Evolutionary conservation across 1,140 invertebrate genomes (phyloP), one percentile per base, ranked within the genome.

Genomic region (Achroia grisella): DNA sequence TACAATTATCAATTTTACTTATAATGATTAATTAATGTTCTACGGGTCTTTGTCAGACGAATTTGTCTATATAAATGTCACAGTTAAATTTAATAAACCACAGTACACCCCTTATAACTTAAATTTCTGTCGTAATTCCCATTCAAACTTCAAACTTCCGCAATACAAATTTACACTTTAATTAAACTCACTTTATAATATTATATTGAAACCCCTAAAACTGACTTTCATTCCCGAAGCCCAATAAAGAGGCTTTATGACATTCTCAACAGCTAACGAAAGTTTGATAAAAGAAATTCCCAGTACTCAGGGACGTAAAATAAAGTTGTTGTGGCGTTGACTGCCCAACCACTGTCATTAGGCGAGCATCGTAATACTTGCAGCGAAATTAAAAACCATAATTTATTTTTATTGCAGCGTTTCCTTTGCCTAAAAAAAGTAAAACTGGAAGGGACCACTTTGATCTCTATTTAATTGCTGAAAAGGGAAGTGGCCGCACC

Each of bases 361-460:
- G 43, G 44, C 42, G 45, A 53, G 43, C 44, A 39, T 43, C 35
- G 41, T 52, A 23, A 23, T 53, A 48, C 55, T 51, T 34, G 39
- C 50, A 48, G 12, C 50, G 56, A 65, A 71, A 72, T 75, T 72
- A 75, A 75, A 75, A 75, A 66, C 62, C 63, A 70, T 72, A 72
- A 72, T 68, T 71, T 72, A 72, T 68, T 64, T 71, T 67, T 71
- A 75, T 68, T 61, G 56, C 56, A 43, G 56, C 39, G 47, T 59
- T 61, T 54, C 57, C 58, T 49, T 30, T 43, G 28, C 36, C 30
- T 32, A 13, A 27, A 41, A 54, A 64, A 50, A 51, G 35, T 49
- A 50, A 51, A 37, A 27, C 48, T 44, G 45, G 42, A 40, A 40
- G 37, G 32, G 34, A 35, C 41, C 50, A 44, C 54, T 58, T 60